phyloP scores from a whole-genome alignment of 2,113 vertebrate species.

The Cryptotis parvus region DNA sequence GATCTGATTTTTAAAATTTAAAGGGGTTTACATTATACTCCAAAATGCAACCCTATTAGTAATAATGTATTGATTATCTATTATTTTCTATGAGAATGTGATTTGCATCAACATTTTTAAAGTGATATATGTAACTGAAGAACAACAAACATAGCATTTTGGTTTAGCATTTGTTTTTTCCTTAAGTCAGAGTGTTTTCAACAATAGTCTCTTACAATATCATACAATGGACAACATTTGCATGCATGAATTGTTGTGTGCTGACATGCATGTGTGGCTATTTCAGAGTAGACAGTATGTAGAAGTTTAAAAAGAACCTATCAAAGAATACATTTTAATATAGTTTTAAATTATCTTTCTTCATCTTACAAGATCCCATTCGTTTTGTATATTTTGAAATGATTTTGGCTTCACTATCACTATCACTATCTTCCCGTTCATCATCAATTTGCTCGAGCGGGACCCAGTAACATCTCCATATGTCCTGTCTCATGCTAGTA shows the following conservation, averaged over 20 bases:
- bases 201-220: background rate
- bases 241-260: background rate
- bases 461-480: too few relatives aligned
- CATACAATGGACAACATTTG: background rate
- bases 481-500: too few relatives aligned
- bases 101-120: background rate
- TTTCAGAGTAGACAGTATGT: background rate
- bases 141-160: background rate
- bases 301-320: background rate
- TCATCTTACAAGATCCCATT: background rate
- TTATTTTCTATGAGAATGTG: background rate
- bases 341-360: background rate
- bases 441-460: too few relatives aligned
- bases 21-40: slow-evolving; percentile 7
- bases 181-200: background rate
- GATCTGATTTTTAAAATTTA: background rate
- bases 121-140: background rate
- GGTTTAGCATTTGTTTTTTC: background rate
- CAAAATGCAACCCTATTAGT: background rate
- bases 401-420: background rate
- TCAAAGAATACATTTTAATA: background rate
- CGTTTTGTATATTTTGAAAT: background rate
- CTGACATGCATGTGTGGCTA: background rate
- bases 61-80: background rate
- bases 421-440: too few relatives aligned